Base-by-base conservation (phyloP, 2,888 invertebrate species). In the Clistopyga incitator region DNA sequence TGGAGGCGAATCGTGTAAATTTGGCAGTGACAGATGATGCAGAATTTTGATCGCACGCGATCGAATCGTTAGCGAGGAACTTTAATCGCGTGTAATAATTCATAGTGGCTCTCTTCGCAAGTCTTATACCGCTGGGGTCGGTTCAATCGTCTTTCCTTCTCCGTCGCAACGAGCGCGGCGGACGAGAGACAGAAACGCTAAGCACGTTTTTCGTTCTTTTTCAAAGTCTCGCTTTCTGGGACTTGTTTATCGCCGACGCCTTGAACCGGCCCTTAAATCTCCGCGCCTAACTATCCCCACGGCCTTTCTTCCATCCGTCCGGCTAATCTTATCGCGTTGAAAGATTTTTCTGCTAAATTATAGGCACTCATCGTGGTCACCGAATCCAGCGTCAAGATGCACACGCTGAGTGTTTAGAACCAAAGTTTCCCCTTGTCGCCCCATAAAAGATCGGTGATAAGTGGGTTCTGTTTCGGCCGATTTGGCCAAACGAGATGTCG, bases 21-120 rank as follows among this genome's bases (percentile, higher is more conserved):
- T 84, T 84, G 82, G 80, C 84, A 85, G 78, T 86, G 86, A 87
- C 86, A 86, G 86, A 88, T 88, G 87, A 86, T 81, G 87, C 88
- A 80, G 87, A 88, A 87, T 87, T 89, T 87, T 88, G 90, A 91
- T 91, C 87, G 87, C 91, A 89, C 90, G 91, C 91, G 90, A 91
- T 90, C 89, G 88, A 88, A 89, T 91, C 89, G 89, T 91, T 91
- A 90, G 88, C 78, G 81, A 85, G 88, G 83, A 84, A 84, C 87
- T 88, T 88, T 89, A 88, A 89, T 88, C 87, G 80, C 86, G 83
- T 82, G 87, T 88, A 87, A 91, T 90, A 90, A 88, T 89, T 91
- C 84, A 88, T 87, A 82, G 87, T 85, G 86, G 74, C 81, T 76
- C 65, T 54, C 80, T 71, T 68, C 71, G 54, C 78, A 72, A 71